These are phyloP conservation scores for Chionis minor DNA, from an alignment of 2,113 vertebrate species.

Conservation along the genomic window DNA sequence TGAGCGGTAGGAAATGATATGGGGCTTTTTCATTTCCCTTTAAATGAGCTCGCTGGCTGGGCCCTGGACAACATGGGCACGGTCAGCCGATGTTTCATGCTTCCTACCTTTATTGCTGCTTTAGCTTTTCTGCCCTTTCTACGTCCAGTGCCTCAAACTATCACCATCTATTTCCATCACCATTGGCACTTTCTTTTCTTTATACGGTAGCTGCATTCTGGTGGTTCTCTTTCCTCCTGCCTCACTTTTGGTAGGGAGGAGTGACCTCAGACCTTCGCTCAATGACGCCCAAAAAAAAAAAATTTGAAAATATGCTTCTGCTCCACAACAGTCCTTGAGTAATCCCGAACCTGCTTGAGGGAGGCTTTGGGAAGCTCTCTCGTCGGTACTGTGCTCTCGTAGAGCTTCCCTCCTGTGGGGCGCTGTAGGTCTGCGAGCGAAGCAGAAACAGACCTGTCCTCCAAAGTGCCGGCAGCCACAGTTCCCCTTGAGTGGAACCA, in stretches of 20 bases:
- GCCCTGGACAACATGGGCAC: constrained; percentile 2
- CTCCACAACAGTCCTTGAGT: not conserved
- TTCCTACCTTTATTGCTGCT: not conserved
- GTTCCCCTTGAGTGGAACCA: not conserved
- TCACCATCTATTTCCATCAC: not conserved
- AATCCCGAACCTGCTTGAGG: not conserved
- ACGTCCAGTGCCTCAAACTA: not conserved
- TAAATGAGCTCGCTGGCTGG: constrained; percentile 25
- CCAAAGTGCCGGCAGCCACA: not conserved
- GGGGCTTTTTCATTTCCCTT: constrained; percentile 61
- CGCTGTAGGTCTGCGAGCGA: not conserved
- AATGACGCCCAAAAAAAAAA: not conserved
- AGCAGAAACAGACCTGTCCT: not conserved
- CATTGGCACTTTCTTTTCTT: not conserved
- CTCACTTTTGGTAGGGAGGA: not conserved
- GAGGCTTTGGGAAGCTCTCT: not conserved
- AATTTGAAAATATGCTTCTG: not conserved
- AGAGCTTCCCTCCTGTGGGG: not conserved
- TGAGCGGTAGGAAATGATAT: constrained; percentile 53
- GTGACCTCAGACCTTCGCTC: not conserved
- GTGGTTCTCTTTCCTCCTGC: not conserved
- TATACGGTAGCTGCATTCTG: not conserved
- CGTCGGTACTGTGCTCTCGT: not conserved
- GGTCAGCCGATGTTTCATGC: constrained; percentile 9
- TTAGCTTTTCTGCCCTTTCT: not conserved